These are phyloP conservation scores for Pogonomyrmex californicus DNA, from an alignment of 1,140 invertebrate species.

Conservation along the genomic window DNA sequence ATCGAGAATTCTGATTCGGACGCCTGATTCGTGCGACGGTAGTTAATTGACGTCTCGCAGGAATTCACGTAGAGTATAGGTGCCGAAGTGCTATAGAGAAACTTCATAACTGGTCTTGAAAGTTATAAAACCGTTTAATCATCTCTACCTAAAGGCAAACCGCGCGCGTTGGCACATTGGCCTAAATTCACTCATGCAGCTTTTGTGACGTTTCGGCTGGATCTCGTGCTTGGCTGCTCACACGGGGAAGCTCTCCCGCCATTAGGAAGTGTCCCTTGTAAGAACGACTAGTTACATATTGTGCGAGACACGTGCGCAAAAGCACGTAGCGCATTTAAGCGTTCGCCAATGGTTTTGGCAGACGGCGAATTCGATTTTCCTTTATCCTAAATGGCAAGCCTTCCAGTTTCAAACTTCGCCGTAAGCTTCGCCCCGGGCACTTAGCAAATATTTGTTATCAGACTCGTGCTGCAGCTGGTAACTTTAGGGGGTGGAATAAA, in stretches of 20 bases:
- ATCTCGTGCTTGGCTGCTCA: slow-evolving; percentile 10
- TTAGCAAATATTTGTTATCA: slow-evolving; percentile 51
- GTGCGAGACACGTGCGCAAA: slow-evolving; percentile 41
- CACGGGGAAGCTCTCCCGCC: slow-evolving; percentile 10
- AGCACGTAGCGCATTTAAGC: slow-evolving; percentile 42
- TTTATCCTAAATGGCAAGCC: slow-evolving; percentile 44
- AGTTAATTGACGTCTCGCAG: slow-evolving; percentile 20
- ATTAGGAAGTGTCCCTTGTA: slow-evolving; percentile 42
- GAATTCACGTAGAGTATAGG: background rate
- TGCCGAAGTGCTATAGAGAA: background rate
- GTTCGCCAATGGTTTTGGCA: slow-evolving; percentile 51
- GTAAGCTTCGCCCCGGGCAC: slow-evolving; percentile 20
- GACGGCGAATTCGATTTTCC: slow-evolving; percentile 34
- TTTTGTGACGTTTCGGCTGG: slow-evolving; percentile 29
- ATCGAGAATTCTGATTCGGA: background rate
- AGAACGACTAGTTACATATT: slow-evolving; percentile 55
- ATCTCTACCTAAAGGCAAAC: slow-evolving; percentile 37
- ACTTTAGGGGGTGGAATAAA: background rate
- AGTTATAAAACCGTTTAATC: slow-evolving; percentile 58
- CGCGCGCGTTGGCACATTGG: slow-evolving; percentile 12
- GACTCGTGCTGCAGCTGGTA: background rate
- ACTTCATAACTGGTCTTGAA: slow-evolving; percentile 50
- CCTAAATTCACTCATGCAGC: slow-evolving; percentile 20
- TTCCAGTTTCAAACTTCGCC: slow-evolving; percentile 23
- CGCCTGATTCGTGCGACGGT: background rate